phyloP scores from a whole-genome alignment of 2,888 invertebrate species.

The Allygus modestus region DNA sequence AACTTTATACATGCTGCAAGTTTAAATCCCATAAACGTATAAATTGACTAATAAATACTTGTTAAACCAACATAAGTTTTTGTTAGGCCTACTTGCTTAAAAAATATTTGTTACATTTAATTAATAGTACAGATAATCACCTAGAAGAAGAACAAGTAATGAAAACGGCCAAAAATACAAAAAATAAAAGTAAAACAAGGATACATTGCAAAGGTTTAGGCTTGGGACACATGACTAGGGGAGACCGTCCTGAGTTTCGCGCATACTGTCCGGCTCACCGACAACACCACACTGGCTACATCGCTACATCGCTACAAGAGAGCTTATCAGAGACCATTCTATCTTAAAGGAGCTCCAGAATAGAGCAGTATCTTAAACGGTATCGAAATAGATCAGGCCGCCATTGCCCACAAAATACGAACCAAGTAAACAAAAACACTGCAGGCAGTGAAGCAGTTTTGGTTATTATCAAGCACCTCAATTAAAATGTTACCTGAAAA shows the following conservation, averaged over 20 bases:
- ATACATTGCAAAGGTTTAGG: conserved; percentile 27
- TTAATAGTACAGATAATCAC: neutral
- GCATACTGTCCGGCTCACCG: neutral
- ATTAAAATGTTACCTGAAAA: too few relatives aligned
- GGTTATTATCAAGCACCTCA: too few relatives aligned
- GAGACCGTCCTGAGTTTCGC: neutral
- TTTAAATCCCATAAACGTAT: too few relatives aligned
- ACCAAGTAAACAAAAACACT: conserved; percentile 20
- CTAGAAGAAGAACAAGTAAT: neutral
- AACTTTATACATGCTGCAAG: too few relatives aligned
- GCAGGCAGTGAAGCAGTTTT: neutral
- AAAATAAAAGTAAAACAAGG: neutral
- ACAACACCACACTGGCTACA: neutral
- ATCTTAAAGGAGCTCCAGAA: conserved; percentile 12
- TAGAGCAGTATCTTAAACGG: conserved; percentile 32
- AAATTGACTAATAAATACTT: too few relatives aligned
- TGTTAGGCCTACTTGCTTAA: too few relatives aligned
- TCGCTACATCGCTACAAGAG: neutral
- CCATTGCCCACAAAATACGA: neutral
- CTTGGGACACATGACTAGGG: conserved; percentile 1
- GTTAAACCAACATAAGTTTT: too few relatives aligned
- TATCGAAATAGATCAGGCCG: conserved; percentile 31
- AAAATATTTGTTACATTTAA: too few relatives aligned
- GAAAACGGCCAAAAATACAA: conserved; percentile 1
- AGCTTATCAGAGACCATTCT: conserved; percentile 10